phyloP scores from a whole-genome alignment of 2,888 invertebrate genomes.

The Adelognathus sp. region DNA sequence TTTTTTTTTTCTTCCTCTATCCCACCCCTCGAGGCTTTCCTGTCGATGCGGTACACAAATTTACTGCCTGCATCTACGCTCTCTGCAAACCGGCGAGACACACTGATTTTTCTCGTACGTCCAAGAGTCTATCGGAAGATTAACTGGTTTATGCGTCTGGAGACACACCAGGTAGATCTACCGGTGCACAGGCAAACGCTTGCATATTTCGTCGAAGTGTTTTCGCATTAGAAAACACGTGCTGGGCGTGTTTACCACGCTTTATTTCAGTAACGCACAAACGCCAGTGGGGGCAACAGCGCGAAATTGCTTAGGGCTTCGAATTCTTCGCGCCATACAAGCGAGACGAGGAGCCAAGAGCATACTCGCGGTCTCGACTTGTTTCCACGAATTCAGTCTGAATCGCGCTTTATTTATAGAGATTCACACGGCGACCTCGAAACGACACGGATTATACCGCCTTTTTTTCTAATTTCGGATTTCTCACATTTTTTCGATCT shows the following conservation, averaged over 20 bases:
- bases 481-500: not conserved
- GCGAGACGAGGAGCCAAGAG: not conserved
- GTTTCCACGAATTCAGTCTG: constrained; percentile 60
- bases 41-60: constrained; percentile 24
- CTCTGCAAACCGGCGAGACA: constrained; percentile 5
- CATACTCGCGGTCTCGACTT: constrained; percentile 23
- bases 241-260: constrained; percentile 25
- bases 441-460: not conserved
- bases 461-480: constrained; percentile 7
- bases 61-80: constrained; percentile 24
- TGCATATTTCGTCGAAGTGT: not conserved
- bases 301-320: constrained; percentile 51
- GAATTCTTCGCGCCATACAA: constrained; percentile 43
- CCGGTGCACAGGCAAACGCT: not conserved
- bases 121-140: constrained; percentile 42
- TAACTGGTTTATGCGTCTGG: constrained; percentile 53
- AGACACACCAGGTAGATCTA: constrained; percentile 38
- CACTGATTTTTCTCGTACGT: constrained; percentile 26
- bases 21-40: constrained; percentile 5
- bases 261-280: constrained; percentile 47
- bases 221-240: constrained; percentile 43
- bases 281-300: constrained; percentile 3
- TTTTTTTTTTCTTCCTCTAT: constrained; percentile 20
- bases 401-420: constrained; percentile 57
- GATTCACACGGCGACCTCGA: constrained; percentile 16